These are phyloP conservation scores for Fragum sueziense DNA, from an alignment of 2,888 invertebrate species.

Conservation along the genomic window DNA sequence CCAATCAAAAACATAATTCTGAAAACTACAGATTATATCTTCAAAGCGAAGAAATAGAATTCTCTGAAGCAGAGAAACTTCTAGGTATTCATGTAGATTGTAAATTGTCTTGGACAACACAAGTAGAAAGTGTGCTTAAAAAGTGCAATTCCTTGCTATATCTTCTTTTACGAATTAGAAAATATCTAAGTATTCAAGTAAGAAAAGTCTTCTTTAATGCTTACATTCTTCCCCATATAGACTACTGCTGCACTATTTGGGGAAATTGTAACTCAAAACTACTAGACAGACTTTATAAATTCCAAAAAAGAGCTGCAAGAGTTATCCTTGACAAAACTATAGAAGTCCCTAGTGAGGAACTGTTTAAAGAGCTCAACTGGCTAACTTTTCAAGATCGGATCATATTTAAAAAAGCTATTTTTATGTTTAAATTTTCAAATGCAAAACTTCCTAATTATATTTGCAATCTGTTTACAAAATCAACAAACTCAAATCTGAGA, in stretches of 20 bases:
- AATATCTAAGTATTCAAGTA: not conserved
- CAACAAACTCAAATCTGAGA: not conserved
- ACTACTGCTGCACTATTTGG: not conserved
- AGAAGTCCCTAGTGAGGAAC: not conserved
- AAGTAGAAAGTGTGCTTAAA: too few relatives aligned
- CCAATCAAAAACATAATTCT: not conserved
- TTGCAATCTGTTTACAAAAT: not conserved
- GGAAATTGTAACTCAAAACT: not conserved
- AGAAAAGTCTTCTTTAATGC: conserved; percentile 1
- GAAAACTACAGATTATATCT: not conserved
- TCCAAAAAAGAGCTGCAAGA: not conserved
- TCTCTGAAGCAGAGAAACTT: not conserved
- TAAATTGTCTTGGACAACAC: too few relatives aligned
- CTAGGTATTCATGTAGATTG: too few relatives aligned
- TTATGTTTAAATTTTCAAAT: not conserved
- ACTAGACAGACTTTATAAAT: not conserved
- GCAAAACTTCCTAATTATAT: not conserved
- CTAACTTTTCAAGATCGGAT: not conserved
- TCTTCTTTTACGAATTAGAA: not conserved
- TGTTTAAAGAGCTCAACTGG: not conserved
- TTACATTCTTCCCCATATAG: not conserved
- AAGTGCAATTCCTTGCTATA: not conserved
- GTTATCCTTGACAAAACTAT: not conserved
- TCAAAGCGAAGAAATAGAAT: not conserved
- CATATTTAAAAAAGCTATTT: not conserved